Evolutionary conservation across 2,113 vertebrate species (phyloP).

Genomic region (Rhynchopsitta pachyrhyncha): DNA sequence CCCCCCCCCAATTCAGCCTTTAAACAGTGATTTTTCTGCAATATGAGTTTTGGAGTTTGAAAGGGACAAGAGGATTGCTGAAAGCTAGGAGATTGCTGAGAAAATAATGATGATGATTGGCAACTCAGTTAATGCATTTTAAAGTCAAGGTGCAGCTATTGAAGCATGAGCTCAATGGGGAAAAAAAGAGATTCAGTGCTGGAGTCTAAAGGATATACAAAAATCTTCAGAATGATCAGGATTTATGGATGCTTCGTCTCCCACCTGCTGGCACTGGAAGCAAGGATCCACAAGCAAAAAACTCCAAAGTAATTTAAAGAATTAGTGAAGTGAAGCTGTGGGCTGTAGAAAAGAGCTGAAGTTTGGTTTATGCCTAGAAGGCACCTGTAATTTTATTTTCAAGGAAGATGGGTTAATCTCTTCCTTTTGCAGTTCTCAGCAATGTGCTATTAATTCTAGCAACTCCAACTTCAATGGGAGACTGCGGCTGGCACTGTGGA

Average conservation of each 20-base stretch:
- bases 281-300: not conserved
- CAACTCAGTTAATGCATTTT: slow-evolving; percentile 48
- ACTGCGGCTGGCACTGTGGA: rapidly evolving
- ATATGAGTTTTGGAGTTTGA: not conserved
- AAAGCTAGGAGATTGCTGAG: slow-evolving; percentile 21
- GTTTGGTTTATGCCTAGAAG: slow-evolving; percentile 13
- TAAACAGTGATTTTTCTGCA: slow-evolving; percentile 7
- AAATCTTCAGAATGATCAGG: slow-evolving; percentile 43
- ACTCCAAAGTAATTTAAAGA: slow-evolving; percentile 53
- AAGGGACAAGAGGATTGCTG: slow-evolving; percentile 13
- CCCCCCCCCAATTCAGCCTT: not conserved
- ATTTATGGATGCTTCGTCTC: slow-evolving; percentile 20
- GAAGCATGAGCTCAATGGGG: slow-evolving; percentile 6
- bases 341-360: slow-evolving; percentile 9
- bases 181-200: not conserved
- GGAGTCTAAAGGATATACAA: not conserved
- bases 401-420: not conserved
- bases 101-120: slow-evolving; percentile 32
- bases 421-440: not conserved
- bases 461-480: not conserved
- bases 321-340: slow-evolving; percentile 38
- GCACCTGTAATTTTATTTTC: slow-evolving; percentile 27
- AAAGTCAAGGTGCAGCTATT: slow-evolving; percentile 26
- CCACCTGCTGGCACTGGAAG: slow-evolving; percentile 15
- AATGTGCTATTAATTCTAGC: not conserved